Conservation (phyloP, 2,797 vertebrate species). For the Triplophysa bombifrons region DNA sequence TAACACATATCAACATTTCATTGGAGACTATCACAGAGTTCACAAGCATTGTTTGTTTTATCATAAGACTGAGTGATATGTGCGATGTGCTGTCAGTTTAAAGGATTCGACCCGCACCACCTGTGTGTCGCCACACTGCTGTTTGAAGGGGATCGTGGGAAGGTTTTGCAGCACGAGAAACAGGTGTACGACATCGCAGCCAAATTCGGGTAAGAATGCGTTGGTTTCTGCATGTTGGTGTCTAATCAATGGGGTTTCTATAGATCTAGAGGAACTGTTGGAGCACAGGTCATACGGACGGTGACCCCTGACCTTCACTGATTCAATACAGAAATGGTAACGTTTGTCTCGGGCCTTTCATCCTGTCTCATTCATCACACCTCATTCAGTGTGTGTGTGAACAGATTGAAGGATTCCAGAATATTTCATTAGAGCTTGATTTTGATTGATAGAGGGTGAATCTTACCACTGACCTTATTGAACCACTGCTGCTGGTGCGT, state of each 20-base stretch:
- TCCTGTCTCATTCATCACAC: constrained; percentile 39
- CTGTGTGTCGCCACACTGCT: constrained; percentile 95
- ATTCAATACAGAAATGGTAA: constrained; percentile 47
- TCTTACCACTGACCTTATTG: constrained; percentile 69
- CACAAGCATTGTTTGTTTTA: too few relatives aligned
- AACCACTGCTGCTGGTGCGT: constrained; percentile 60
- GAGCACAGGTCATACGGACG: constrained; percentile 35
- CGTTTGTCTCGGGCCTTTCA: constrained; percentile 42
- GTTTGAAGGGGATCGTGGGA: constrained; percentile 95
- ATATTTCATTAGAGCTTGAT: constrained; percentile 75
- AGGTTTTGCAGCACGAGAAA: constrained; percentile 97
- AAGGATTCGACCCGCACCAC: constrained; percentile 93
- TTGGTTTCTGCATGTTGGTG: constrained; percentile 13
- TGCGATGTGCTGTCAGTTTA: constrained; percentile 80
- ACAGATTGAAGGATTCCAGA: constrained; percentile 65
- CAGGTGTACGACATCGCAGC: constrained; percentile 98
- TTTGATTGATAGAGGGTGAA: constrained; percentile 78
- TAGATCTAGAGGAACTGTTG: constrained; percentile 47
- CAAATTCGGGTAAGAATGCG: constrained; percentile 88
- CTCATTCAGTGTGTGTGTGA: constrained; percentile 38
- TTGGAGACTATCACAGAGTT: too few relatives aligned
- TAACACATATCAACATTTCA: too few relatives aligned
- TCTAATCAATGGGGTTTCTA: constrained; percentile 32
- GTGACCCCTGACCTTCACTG: constrained; percentile 52
- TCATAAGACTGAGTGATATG: too few relatives aligned